Conservation (phyloP, 1,140 invertebrate species). For the Leptestheria dahalacensis region DNA sequence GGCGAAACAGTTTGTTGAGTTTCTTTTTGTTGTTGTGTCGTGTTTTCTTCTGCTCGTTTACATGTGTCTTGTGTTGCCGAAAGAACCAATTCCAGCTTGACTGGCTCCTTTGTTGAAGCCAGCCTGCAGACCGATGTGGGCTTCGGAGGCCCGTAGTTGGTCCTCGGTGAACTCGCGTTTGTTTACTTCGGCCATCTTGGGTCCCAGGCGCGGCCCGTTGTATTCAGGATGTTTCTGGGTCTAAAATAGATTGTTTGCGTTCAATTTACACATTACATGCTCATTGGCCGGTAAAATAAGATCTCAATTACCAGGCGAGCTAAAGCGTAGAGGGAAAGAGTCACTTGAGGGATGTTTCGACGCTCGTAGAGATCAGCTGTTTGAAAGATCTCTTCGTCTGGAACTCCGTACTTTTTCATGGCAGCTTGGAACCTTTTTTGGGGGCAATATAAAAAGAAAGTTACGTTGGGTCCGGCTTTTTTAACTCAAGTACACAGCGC, state of each 20-base stretch:
- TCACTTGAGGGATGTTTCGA: constrained; percentile 91
- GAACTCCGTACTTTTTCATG: constrained; percentile 83
- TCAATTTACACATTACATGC: too few relatives aligned
- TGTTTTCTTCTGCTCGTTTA: constrained; percentile 32
- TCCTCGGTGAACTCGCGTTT: constrained; percentile 87
- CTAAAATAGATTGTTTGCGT: too few relatives aligned
- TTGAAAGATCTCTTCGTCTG: constrained; percentile 95
- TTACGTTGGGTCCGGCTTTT: too few relatives aligned
- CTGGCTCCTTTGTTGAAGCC: constrained; percentile 88
- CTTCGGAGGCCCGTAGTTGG: constrained; percentile 77
- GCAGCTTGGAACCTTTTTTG: constrained; percentile 72
- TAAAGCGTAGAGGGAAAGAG: constrained; percentile 71
- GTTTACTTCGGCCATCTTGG: constrained; percentile 89
- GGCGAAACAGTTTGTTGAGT: too few relatives aligned
- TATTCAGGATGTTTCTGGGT: constrained; percentile 91
- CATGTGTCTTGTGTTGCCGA: constrained; percentile 93
- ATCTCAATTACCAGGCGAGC: constrained; percentile 58
- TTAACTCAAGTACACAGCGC: too few relatives aligned
- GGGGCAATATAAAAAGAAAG: background rate
- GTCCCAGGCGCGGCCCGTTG: constrained; percentile 71
- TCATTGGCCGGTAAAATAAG: background rate
- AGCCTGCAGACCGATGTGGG: constrained; percentile 85
- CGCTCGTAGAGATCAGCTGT: constrained; percentile 93
- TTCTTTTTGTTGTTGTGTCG: too few relatives aligned
- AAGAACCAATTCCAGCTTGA: constrained; percentile 68